Base-by-base conservation (phyloP, 2,797 vertebrate genomes). In the Setipinna tenuifilis region DNA sequence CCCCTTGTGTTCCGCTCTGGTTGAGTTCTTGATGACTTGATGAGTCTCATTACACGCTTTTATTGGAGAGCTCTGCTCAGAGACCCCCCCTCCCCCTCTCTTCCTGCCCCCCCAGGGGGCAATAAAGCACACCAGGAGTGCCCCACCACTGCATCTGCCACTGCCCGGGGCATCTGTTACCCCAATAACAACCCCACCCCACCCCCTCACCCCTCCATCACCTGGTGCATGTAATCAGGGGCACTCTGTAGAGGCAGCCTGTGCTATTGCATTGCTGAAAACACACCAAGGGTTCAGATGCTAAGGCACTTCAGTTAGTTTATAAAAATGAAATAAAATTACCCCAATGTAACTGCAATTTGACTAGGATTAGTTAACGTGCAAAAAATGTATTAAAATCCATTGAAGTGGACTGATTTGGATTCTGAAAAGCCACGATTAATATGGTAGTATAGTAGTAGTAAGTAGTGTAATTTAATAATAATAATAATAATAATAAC, bases 11-110 rank as follows among this genome's bases (percentile, higher is more conserved):
- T 95, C 93, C 94, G 93, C 93, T 94, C 94, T 93, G 94, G 93
- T 93, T 96, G 95, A 96, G 94, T 95, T 95, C 92, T 93, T 95
- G 95, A 96, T 96, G 94, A 95, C 93, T 95, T 90, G 93, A 95
- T 93, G 93, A 93, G 91, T 92, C 93, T 95, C 90, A 93, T 95
- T 95, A 95, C 93, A 88, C 82, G 91, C 89, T 85, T 91, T 95
- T 95, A 95, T 96, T 95, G 93, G 94, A 93, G 93, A 85, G 88
- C 91, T 91, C 90, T 92, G 93, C 89, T 88, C 87, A 90, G 90
- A 87, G 87, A 54, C 83, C 58, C 68, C 89, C 87, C 85, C 50
- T 54, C 50, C 50, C 12, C 50, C 50, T 54, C 2, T 9, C 16
- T 28, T 19, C 68, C 16, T 23, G 11, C 12, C 3, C 68, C 16